phyloP scores from a whole-genome alignment of 2,113 vertebrate species.

The Callipepla californica region DNA sequence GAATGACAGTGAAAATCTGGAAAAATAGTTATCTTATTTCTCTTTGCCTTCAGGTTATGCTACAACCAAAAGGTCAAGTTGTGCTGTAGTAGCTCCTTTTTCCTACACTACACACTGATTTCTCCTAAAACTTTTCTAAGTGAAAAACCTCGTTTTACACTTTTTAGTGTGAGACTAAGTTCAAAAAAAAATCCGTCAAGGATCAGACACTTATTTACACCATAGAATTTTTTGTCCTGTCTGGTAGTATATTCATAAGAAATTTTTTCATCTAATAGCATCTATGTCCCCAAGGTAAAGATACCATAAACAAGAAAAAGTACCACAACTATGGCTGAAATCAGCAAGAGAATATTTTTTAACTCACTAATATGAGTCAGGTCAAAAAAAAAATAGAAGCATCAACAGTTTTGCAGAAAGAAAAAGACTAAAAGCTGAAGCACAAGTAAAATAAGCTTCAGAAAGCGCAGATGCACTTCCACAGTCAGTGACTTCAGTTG shows the following conservation, averaged over 20 bases:
- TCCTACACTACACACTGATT: neutral
- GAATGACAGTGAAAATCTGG: neutral
- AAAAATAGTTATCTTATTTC: neutral
- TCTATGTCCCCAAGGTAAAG: fast-evolving
- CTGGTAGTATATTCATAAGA: neutral
- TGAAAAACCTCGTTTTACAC: neutral
- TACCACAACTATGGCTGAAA: neutral
- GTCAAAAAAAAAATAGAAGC: neutral
- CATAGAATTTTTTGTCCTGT: neutral
- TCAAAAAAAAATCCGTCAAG: neutral
- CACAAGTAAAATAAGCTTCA: fast-evolving
- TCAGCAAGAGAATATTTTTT: neutral
- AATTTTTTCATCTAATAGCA: neutral
- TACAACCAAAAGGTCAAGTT: neutral
- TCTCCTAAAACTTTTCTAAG: neutral
- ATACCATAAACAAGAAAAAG: neutral
- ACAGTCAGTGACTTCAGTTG: neutral
- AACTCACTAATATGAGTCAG: neutral
- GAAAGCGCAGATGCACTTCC: neutral
- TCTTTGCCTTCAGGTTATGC: neutral
- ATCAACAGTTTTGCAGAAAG: neutral
- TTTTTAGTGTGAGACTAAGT: neutral
- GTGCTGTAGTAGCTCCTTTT: neutral
- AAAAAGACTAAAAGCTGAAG: neutral
- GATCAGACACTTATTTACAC: neutral